Base-by-base conservation (phyloP, 2,113 vertebrate species). In the Panurus biarmicus region DNA sequence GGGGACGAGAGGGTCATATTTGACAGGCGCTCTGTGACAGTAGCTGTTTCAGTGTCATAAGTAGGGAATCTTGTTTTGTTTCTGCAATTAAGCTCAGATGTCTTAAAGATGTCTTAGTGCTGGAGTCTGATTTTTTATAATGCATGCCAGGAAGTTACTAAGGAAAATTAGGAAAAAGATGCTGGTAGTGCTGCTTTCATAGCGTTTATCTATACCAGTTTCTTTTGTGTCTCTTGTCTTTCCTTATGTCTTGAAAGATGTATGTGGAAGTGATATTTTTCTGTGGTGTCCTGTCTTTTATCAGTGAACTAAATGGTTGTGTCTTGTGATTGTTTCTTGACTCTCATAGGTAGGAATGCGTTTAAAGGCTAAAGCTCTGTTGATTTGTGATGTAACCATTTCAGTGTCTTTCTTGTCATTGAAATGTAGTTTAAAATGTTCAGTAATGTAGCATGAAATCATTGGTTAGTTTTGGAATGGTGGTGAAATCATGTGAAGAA, bases 401-500 rank as follows among this genome's bases (percentile, higher is more conserved):
- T 97, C 96, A 97, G 98, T 97, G 97, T 98, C 95, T 96, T 97
- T 96, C 94, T 97, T 97, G 97, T 98, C 97, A 95, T 96, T 97
- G 97, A 96, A 94, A 96, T 97, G 97, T 96, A 97, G 98, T 97
- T 97, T 96, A 89, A 98, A 98, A 97, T 97, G 96, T 98, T 97
- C 78, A 86, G 97, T 97, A 97, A 98, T 96, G 97, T 98, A 97
- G 97, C 98, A 97, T 98, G 97, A 98, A 98, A 98, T 98, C 96
- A 96, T 97, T 97, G 97, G 97, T 97, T 98, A 98, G 98, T 97
- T 97, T 98, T 96, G 96, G 97, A 98, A 97, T 98, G 97, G 97
- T 98, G 98, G 97, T 97, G 98, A 98, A 98, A 97, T 97, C 98
- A 97, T 98, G 97, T 98, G 98, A 98, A 98, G 98, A 98, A 98